These are phyloP conservation scores for Gallinago nigripennis DNA, from an alignment of 2,797 vertebrate genomes.

Conservation along the genomic window DNA sequence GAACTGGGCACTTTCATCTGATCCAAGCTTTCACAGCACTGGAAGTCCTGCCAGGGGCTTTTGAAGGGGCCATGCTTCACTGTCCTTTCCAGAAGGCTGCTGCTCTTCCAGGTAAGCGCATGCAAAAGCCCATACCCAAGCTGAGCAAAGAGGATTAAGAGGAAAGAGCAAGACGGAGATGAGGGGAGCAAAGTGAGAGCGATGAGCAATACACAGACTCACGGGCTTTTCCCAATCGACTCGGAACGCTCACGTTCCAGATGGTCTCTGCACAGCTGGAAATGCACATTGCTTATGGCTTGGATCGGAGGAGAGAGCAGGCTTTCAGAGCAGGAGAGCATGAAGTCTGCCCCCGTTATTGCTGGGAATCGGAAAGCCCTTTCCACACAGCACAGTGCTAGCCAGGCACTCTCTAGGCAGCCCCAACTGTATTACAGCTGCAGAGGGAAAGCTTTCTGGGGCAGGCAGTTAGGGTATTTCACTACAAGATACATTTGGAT, in stretches of 20 bases:
- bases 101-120: background rate
- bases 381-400: fast-evolving
- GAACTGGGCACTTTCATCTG: background rate
- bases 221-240: background rate
- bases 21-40: background rate
- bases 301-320: background rate
- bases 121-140: fast-evolving
- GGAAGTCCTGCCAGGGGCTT: background rate
- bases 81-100: constrained; percentile 1
- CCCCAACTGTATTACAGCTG: background rate
- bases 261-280: background rate
- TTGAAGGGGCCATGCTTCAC: background rate
- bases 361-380: background rate
- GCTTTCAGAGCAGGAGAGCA: background rate
- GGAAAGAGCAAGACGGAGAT: fast-evolving
- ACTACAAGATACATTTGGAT: background rate
- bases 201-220: background rate
- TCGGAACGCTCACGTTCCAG: fast-evolving
- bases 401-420: background rate
- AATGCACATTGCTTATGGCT: background rate
- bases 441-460: background rate
- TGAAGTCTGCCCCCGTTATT: fast-evolving
- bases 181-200: background rate
- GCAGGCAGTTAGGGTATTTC: background rate
- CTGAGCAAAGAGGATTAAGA: background rate